Conservation (phyloP, 1,140 invertebrate species). For the Hylaeus volcanicus region DNA sequence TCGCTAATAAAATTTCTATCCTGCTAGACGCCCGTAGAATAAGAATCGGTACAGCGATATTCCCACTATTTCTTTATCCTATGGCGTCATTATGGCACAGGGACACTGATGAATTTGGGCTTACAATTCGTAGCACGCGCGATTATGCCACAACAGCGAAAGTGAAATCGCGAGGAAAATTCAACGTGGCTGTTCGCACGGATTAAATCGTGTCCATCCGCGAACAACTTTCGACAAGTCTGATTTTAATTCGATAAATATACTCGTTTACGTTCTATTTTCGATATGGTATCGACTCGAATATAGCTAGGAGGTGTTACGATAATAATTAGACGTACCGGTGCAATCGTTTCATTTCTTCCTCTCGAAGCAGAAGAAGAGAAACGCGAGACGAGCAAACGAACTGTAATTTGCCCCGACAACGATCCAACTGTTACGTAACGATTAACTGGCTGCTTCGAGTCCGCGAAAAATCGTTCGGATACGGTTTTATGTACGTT, state of each 20-base stretch:
- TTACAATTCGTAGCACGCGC: slow-evolving; percentile 65
- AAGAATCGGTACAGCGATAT: neutral
- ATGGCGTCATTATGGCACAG: slow-evolving; percentile 2
- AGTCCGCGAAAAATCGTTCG: neutral
- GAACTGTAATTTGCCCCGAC: neutral
- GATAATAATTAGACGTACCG: neutral
- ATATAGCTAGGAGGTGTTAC: neutral
- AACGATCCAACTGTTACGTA: neutral
- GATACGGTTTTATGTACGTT: neutral
- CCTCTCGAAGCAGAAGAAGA: neutral
- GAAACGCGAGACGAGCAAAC: neutral
- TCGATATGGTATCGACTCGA: too few species aligned
- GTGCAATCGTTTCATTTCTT: too few species aligned
- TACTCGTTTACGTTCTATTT: too few species aligned
- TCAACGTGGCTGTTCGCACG: slow-evolving; percentile 2
- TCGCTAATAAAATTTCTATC: neutral
- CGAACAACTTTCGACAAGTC: neutral
- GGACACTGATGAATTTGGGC: slow-evolving; percentile 20
- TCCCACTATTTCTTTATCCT: neutral
- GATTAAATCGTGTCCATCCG: neutral
- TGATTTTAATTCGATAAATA: too few species aligned
- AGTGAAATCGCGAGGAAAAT: slow-evolving; percentile 69
- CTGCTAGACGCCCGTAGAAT: slow-evolving; percentile 10
- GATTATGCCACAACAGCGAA: slow-evolving; percentile 58
- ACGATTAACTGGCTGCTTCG: neutral